Evolutionary conservation across 2,888 invertebrate genomes (phyloP).

Genomic region (Thereva unica): DNA sequence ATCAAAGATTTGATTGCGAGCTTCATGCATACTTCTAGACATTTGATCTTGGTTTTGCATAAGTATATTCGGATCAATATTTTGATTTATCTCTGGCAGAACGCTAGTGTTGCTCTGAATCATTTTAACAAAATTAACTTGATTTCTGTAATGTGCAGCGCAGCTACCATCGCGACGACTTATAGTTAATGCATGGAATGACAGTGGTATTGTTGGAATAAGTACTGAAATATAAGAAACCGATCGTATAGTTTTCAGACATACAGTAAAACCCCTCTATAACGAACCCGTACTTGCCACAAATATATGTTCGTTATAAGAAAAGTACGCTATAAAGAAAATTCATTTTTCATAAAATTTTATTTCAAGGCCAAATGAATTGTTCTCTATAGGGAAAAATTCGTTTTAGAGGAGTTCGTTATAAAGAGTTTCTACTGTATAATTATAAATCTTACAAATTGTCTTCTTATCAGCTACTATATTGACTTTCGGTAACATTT

Average conservation of each 20-base stretch:
- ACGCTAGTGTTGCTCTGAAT: conserved; percentile 63
- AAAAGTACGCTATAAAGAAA: too few relatives aligned
- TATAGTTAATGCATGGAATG: conserved; percentile 86
- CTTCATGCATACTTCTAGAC: conserved; percentile 58
- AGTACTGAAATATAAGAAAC: conserved; percentile 65
- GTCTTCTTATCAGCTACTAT: conserved; percentile 85
- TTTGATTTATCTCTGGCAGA: conserved; percentile 55
- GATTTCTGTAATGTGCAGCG: conserved; percentile 81
- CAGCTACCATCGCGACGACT: conserved; percentile 88
- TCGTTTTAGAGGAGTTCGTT: too few relatives aligned
- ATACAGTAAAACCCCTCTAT: too few relatives aligned
- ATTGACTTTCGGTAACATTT: conserved; percentile 83
- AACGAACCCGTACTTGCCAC: too few relatives aligned
- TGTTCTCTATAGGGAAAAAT: too few relatives aligned
- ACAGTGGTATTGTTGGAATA: conserved; percentile 77
- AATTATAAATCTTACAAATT: conserved; percentile 66
- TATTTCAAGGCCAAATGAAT: too few relatives aligned
- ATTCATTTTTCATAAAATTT: too few relatives aligned
- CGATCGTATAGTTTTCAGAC: neutral
- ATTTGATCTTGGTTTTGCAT: conserved; percentile 30
- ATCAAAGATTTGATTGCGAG: conserved; percentile 56
- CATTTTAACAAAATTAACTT: conserved; percentile 77
- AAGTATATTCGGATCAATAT: conserved; percentile 47
- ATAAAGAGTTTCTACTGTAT: too few relatives aligned
- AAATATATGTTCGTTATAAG: too few relatives aligned